phyloP scores from a whole-genome alignment of 2,113 vertebrate species.

The Menidia beryllina region DNA sequence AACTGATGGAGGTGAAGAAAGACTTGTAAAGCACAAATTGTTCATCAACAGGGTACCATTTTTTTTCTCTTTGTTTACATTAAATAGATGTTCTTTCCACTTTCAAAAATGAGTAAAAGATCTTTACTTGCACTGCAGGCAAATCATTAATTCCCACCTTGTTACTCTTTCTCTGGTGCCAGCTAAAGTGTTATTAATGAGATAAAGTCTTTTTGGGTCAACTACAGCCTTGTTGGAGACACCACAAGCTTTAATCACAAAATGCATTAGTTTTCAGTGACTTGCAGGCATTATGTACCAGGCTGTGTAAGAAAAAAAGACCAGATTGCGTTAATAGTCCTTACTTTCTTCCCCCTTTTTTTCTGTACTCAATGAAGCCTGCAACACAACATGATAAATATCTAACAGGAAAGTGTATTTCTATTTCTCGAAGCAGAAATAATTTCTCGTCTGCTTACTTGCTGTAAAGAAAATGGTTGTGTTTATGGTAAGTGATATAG shows the following conservation, averaged over 20 bases:
- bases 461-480: too few relatives aligned
- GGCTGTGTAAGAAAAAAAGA: background rate
- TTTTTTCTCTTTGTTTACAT: background rate
- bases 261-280: background rate
- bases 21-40: background rate
- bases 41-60: background rate
- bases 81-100: background rate
- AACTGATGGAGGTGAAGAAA: background rate
- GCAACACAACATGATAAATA: too few relatives aligned
- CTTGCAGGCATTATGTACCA: background rate
- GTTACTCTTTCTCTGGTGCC: background rate
- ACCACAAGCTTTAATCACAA: background rate
- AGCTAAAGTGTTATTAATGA: constrained; percentile 3
- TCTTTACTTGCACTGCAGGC: background rate
- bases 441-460: too few relatives aligned
- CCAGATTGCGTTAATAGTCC: background rate
- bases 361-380: too few relatives aligned
- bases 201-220: background rate
- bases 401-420: too few relatives aligned
- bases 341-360: too few relatives aligned
- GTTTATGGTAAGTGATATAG: background rate
- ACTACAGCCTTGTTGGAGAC: background rate
- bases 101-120: too few relatives aligned
- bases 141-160: background rate
- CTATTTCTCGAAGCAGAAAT: too few relatives aligned